These are phyloP conservation scores for Eupithecia inturbata DNA, from an alignment of 2,888 invertebrate species.

Conservation along the genomic window DNA sequence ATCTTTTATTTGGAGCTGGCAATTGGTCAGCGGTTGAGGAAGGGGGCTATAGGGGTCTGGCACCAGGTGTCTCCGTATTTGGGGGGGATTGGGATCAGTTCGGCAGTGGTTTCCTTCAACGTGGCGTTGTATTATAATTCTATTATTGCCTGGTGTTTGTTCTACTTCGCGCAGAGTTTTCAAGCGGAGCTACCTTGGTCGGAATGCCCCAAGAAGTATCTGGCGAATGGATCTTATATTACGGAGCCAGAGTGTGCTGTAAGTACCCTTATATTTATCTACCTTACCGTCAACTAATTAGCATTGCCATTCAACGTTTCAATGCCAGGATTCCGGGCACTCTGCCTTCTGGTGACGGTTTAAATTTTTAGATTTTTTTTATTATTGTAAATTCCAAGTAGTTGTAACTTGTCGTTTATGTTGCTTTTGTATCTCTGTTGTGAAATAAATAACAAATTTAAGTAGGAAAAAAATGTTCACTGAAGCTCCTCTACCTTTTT, in stretches of 20 bases:
- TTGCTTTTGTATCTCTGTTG: too few species aligned
- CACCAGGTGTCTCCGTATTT: constrained; percentile 95
- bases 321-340: too few species aligned
- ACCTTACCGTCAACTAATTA: background rate
- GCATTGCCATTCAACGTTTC: background rate
- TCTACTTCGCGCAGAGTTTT: constrained; percentile 97
- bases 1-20: constrained; percentile 98
- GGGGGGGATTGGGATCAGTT: constrained; percentile 96
- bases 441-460: too few species aligned
- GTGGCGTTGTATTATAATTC: constrained; percentile 99
- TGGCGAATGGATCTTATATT: constrained; percentile 90
- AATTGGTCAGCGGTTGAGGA: constrained; percentile 95
- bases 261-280: constrained; percentile 64
- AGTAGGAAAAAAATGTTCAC: too few species aligned
- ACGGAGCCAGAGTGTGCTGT: constrained; percentile 93
- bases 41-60: constrained; percentile 98
- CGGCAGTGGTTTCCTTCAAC: constrained; percentile 97
- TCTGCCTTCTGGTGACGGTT: background rate
- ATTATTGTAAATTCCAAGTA: too few species aligned
- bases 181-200: constrained; percentile 96
- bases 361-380: too few species aligned
- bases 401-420: too few species aligned
- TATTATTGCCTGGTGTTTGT: constrained; percentile 98
- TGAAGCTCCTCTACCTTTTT: too few species aligned
- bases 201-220: constrained; percentile 93